Base-by-base conservation (phyloP, 2,888 invertebrate species). In the Orthosia cruda region DNA sequence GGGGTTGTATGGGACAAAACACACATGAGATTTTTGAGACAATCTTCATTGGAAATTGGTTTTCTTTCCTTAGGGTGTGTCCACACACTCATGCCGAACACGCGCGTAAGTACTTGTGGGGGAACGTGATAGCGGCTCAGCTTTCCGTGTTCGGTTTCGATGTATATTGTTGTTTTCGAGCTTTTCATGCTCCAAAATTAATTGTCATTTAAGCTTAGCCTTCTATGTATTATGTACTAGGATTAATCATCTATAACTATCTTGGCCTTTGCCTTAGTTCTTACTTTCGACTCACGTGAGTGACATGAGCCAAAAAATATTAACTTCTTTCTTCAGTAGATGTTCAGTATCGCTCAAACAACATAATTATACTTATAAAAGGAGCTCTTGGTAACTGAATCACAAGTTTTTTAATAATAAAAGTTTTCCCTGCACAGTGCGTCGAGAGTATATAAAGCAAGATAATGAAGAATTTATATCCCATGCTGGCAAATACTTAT, bases 11-110 rank as follows among this genome's bases (percentile, higher is more conserved):
- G 62, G 68, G 12, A 52, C 20, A n/a, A 50, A 54, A 71, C 32
- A 68, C 54, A 70, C 55, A 81, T 58, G 54, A 67, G 58, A 58
- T 65, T 72, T 77, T 70, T 61, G 49, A 73, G 32, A 59, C 47
- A 71, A 64, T 67, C 66, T 70, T 64, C 52, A 70, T 63, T 72
- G 66, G 50, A 70, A 67, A 81, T 81, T 81, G 58, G 40, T 69
- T 71, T 71, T 47, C 50, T 71, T 57, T 68, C 40, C 55, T 71
- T 40, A 50, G 66, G 74, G 62, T 16, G 58, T 63, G 50, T 45
- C 26, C 65, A 23, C 49, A 26, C 63, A 15, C 23, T n/a, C 58
- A 40, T 40, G 18, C n/a, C 3, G 32, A 49, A 54, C 52, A 40
- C 32, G 49, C 26, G 50, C 55, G 5, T 59, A 47, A 5, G 54